Base-by-base conservation (phyloP, 2,888 invertebrate species). In the Liposcelis brunnea region DNA sequence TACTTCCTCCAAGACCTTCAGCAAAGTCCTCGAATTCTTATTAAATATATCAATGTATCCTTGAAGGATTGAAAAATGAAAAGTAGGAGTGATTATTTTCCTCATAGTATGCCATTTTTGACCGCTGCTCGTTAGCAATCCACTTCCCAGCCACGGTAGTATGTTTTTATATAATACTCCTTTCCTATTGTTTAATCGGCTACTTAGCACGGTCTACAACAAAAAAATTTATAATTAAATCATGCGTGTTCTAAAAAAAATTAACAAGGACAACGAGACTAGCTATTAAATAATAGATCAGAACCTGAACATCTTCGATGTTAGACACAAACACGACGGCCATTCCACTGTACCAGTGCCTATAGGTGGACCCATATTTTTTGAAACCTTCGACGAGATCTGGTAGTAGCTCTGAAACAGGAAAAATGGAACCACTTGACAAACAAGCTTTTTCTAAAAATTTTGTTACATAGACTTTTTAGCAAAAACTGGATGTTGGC, bases 31-130 rank as follows among this genome's bases (percentile, higher is more conserved):
- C 33, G 71, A 64, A 55, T 78, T 74, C 47, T 74, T 72, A 4
- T 82, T 79, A 67, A 85, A 85, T 32, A 84, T 67, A 58, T 83
- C 82, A 56, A 84, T 80, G 67, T 85, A 85, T 55, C 80, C 80
- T 68, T 85, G 84, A 54, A 85, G 65, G 2, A 85, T 83, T 62
- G 84, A 84, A 64, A 85, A 69, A 59, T 85, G 85, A 75, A 85
- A 85, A 50, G 85, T 84, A 43, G 85, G 85, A 11, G 85, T 84
- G 54, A 85, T 84, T 53, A 85, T 66, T 66, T 85, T 85, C 54
- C 85, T 74, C 60, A 84, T 83, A 18, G 79, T 74, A 43, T 80
- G 74, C 85, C 85, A 85, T 72, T 82, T 84, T 54, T 75, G 75
- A 21, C 40, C 40, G 19, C 79, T 77, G 54, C 83, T 83, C 56